Conservation (phyloP, 2,113 vertebrate genomes). For the Archilochus colubris region DNA sequence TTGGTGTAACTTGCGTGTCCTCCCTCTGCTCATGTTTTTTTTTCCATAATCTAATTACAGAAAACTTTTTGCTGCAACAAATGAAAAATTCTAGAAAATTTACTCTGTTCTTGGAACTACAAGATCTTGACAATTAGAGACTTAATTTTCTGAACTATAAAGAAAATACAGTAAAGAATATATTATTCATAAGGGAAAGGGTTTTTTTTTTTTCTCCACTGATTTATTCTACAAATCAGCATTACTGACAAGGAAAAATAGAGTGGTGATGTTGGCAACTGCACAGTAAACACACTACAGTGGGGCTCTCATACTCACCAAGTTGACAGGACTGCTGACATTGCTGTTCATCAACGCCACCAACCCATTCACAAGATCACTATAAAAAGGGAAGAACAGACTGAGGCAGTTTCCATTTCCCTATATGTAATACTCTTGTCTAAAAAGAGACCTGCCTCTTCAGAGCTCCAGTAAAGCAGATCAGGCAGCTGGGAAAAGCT, state of each 20-base stretch:
- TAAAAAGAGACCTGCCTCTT: background rate
- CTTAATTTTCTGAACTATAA: background rate
- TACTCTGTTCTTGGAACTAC: background rate
- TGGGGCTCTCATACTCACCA: constrained; percentile 82
- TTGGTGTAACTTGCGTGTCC: background rate
- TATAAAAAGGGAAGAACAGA: constrained; percentile 60
- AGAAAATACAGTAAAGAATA: background rate
- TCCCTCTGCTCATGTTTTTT: rapidly evolving
- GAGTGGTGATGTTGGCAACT: background rate
- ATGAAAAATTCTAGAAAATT: background rate
- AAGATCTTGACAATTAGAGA: background rate
- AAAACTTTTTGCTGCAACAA: background rate
- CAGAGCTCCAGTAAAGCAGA: background rate
- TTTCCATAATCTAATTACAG: background rate
- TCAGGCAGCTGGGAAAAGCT: background rate
- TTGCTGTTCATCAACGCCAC: constrained; percentile 99
- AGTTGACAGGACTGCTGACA: constrained; percentile 96
- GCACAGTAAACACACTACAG: background rate
- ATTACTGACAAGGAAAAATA: background rate
- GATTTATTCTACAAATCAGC: background rate
- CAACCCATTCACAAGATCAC: constrained; percentile 96
- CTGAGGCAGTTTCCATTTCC: background rate
- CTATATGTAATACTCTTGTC: background rate
- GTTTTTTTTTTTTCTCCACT: background rate
- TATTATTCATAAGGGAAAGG: background rate